These are phyloP conservation scores for Drosophila subquinaria DNA, from an alignment of 2,888 invertebrate genomes.

Conservation along the genomic window DNA sequence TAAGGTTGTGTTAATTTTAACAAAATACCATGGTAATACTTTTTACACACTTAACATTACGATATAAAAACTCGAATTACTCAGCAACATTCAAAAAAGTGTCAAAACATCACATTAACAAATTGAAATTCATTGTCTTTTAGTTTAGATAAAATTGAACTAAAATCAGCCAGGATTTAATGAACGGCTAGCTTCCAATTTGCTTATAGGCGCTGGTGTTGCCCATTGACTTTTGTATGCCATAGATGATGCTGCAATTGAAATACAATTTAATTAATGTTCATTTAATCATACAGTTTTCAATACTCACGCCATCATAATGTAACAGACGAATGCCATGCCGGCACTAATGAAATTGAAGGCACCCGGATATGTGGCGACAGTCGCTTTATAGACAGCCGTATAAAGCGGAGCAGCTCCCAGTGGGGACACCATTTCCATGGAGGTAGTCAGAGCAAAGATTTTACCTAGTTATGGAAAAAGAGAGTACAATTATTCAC, in stretches of 20 bases:
- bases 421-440: constrained; percentile 89
- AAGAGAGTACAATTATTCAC: background rate
- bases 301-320: constrained; percentile 87
- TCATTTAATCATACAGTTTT: background rate
- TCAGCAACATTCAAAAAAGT: constrained; percentile 21
- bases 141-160: constrained; percentile 40
- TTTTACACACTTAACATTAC: constrained; percentile 6
- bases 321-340: constrained; percentile 85
- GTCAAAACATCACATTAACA: constrained; percentile 46
- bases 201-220: constrained; percentile 75
- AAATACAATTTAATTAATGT: background rate
- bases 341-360: constrained; percentile 87
- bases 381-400: constrained; percentile 87
- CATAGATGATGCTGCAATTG: constrained; percentile 79
- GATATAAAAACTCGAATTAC: constrained; percentile 10
- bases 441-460: constrained; percentile 89
- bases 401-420: constrained; percentile 89
- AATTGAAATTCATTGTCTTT: constrained; percentile 27
- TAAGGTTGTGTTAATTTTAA: background rate
- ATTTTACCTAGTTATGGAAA: constrained; percentile 86
- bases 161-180: constrained; percentile 2
- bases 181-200: constrained; percentile 79
- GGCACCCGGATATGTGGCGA: constrained; percentile 87
- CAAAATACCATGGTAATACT: constrained; percentile 55
- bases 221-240: constrained; percentile 83